Conservation (phyloP, 2,888 invertebrate genomes). For the Nebria brevicollis region DNA sequence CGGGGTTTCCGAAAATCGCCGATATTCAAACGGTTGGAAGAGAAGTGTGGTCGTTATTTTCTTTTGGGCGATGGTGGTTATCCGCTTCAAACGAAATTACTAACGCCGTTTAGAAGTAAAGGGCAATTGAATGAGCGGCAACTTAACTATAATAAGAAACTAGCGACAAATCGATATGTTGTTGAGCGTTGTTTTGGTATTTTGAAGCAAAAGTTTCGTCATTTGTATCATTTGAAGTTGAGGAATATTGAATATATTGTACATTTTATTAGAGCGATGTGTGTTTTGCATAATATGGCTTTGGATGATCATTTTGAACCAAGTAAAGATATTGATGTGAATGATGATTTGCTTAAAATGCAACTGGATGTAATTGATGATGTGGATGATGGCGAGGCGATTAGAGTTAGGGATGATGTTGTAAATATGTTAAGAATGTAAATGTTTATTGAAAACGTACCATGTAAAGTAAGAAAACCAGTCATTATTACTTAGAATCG, state of each 20-base stretch:
- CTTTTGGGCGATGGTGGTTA: constrained; percentile 5
- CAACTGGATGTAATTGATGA: too few relatives aligned
- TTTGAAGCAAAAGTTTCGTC: constrained; percentile 44
- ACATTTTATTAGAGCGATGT: constrained; percentile 44
- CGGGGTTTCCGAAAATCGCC: constrained; percentile 52
- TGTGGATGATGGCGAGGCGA: too few relatives aligned
- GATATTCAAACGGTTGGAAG: neutral
- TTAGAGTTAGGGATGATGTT: too few relatives aligned
- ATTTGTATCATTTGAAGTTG: constrained; percentile 45
- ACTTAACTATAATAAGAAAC: neutral
- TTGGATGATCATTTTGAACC: constrained; percentile 24
- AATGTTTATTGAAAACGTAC: too few relatives aligned
- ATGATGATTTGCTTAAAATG: too few relatives aligned
- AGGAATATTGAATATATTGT: constrained; percentile 28
- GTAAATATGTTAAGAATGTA: too few relatives aligned
- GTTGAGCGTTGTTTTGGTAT: constrained; percentile 27
- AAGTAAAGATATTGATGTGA: too few relatives aligned
- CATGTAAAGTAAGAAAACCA: too few relatives aligned
- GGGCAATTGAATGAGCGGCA: neutral
- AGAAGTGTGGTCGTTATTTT: neutral
- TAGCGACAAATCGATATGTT: neutral
- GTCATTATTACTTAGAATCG: too few relatives aligned
- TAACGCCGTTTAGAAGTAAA: neutral
- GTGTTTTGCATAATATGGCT: constrained; percentile 47
- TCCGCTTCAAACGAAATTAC: neutral